Percentiles rank a stretch among this genome's conserved stretches.
phyloP scores from a whole-genome alignment of 1,140 invertebrate genomes.

The Halyomorpha halys region DNA sequence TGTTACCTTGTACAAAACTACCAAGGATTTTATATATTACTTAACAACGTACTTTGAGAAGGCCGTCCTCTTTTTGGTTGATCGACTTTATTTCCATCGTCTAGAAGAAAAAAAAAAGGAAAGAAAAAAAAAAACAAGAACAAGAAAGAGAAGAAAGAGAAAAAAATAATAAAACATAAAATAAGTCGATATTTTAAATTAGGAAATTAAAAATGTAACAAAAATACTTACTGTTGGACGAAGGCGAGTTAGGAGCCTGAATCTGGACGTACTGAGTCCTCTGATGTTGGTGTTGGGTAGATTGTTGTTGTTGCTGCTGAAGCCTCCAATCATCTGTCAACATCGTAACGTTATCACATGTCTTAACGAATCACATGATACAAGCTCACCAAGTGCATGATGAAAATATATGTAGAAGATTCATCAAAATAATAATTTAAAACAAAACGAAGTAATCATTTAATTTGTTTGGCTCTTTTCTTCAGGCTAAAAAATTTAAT shows the following conservation, averaged over 20 bases:
- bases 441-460: too few relatives aligned
- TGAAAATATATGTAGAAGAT: too few relatives aligned
- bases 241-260: neutral
- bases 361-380: too few relatives aligned
- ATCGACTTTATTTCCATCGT: constrained; percentile 6
- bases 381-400: too few relatives aligned
- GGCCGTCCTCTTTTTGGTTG: constrained; percentile 15
- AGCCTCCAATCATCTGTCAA: neutral
- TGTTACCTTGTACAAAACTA: too few relatives aligned
- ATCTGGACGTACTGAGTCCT: neutral
- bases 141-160: neutral
- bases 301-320: neutral
- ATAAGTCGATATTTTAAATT: neutral
- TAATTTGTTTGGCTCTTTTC: too few relatives aligned
- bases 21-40: too few relatives aligned
- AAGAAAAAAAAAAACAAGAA: neutral
- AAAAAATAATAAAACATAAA: neutral
- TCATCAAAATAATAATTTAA: too few relatives aligned
- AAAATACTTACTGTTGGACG: neutral
- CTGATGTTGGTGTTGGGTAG: neutral
- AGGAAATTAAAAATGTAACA: neutral
- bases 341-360: too few relatives aligned
- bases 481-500: too few relatives aligned
- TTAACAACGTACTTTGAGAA: too few relatives aligned
- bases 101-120: constrained; percentile 4